Conservation (phyloP, 2,113 vertebrate species). For the Oenanthe melanoleuca region DNA sequence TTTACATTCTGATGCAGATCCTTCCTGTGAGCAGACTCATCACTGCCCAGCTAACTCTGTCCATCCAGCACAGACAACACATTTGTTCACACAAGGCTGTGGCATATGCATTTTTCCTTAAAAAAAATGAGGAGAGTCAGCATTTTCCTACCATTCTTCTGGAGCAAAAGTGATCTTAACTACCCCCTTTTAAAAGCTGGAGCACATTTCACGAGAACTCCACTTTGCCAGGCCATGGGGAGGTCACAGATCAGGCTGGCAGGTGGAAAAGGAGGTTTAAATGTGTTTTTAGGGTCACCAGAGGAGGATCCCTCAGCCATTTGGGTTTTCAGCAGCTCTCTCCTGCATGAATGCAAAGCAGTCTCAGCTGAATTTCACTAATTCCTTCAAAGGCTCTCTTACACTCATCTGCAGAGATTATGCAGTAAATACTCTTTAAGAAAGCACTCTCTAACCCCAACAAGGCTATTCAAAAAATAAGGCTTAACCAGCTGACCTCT, state of each 20-base stretch:
- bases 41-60: neutral
- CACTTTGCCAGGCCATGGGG: neutral
- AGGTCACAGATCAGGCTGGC: neutral
- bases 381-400: constrained; percentile 45
- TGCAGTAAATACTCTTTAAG: neutral
- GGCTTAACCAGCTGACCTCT: neutral
- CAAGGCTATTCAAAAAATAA: neutral
- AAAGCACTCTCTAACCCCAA: neutral
- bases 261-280: neutral
- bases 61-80: neutral
- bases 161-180: neutral
- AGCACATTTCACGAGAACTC: rapidly evolving
- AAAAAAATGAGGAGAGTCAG: neutral
- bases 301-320: neutral
- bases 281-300: neutral
- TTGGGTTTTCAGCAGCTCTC: neutral
- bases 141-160: neutral
- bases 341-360: neutral
- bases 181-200: neutral
- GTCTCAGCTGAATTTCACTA: neutral
- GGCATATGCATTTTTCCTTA: neutral
- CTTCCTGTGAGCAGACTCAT: neutral
- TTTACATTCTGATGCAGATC: neutral
- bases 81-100: neutral
- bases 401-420: constrained; percentile 20